Conservation (phyloP, 2,113 vertebrate species). For the Gymnocephalus cernua region DNA sequence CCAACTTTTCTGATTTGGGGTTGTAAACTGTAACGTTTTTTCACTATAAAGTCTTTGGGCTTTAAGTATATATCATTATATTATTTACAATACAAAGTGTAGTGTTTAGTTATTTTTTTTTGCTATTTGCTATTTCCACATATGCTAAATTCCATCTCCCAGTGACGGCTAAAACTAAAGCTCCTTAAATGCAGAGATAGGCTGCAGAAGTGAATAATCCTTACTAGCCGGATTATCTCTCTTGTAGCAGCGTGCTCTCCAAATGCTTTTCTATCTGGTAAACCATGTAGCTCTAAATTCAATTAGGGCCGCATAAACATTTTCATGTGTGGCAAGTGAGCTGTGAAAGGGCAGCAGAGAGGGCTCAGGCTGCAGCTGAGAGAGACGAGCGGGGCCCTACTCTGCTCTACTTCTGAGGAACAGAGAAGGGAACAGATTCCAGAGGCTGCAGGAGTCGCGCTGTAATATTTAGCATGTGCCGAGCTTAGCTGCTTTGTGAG, state of each 20-base stretch:
- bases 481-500: slow-evolving; percentile 33
- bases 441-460: slow-evolving; percentile 54
- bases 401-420: slow-evolving; percentile 31
- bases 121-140: no score
- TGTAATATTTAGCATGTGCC: slow-evolving; percentile 55
- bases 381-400: slow-evolving; percentile 1
- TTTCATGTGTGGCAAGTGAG: slow-evolving; percentile 73
- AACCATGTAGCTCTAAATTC: slow-evolving; percentile 74
- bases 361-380: slow-evolving; percentile 53
- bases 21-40: no score
- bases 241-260: slow-evolving; percentile 60
- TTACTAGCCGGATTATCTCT: slow-evolving; percentile 59
- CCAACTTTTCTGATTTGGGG: no score
- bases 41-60: no score
- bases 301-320: slow-evolving; percentile 76
- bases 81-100: no score
- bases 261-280: slow-evolving; percentile 69
- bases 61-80: no score
- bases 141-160: slow-evolving; percentile 29
- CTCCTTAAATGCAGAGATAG: slow-evolving; percentile 47
- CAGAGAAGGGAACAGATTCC: slow-evolving; percentile 19
- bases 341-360: slow-evolving; percentile 69
- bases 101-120: no score
- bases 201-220: slow-evolving; percentile 33
- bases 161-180: slow-evolving; percentile 55